Evolutionary conservation across 2,888 invertebrate genomes (phyloP).

Genomic region (Eristalinus aeneus): DNA sequence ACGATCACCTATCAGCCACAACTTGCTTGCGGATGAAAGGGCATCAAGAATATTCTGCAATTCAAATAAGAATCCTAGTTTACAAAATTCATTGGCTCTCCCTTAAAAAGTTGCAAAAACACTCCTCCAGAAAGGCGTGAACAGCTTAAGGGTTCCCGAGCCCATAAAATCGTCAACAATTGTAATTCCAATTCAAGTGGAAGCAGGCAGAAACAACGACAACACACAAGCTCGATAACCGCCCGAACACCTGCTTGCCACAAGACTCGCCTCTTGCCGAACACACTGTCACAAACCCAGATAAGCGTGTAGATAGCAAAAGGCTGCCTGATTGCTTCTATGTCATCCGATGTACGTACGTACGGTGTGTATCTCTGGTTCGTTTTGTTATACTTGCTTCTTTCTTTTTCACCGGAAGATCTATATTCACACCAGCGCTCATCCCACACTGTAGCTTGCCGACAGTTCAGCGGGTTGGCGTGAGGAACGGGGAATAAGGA

Average conservation of each 20-base stretch:
- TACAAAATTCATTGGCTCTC: too few relatives aligned
- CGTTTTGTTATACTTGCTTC: background rate
- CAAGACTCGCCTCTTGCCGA: background rate
- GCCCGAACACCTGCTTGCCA: background rate
- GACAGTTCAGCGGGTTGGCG: background rate
- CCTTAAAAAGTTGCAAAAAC: too few relatives aligned
- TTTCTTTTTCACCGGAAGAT: constrained; percentile 25
- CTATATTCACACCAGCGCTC: constrained; percentile 31
- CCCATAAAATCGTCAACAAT: background rate
- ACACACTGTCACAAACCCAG: constrained; percentile 22
- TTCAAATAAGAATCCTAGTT: too few relatives aligned
- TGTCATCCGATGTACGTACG: constrained; percentile 6
- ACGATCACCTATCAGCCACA: too few relatives aligned
- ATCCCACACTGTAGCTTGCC: background rate
- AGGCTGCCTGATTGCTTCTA: constrained; percentile 22
- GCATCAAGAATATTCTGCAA: too few relatives aligned
- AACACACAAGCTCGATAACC: background rate
- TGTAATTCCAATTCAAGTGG: background rate
- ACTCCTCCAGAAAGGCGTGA: too few relatives aligned
- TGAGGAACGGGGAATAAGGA: background rate
- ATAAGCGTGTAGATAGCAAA: background rate
- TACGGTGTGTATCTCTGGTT: background rate
- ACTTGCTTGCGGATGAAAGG: too few relatives aligned
- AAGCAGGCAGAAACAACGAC: background rate
- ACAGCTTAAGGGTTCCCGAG: background rate